Evolutionary conservation across 2,888 invertebrate species (phyloP).

Genomic region (Odontothrips loti): DNA sequence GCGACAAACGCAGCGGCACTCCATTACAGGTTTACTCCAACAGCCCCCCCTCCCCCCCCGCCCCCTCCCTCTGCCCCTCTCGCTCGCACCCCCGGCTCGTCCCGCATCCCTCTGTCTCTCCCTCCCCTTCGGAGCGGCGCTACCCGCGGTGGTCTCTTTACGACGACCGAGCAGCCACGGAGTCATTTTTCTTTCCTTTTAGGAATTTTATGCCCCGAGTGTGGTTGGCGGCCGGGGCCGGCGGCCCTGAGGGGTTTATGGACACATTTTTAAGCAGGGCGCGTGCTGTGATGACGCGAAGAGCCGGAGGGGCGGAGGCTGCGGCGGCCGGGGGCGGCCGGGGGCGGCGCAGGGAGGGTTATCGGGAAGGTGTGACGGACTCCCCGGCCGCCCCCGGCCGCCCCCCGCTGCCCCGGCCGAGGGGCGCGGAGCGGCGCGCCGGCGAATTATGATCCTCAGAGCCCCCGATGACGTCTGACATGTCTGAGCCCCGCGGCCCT

Average conservation of each 20-base stretch:
- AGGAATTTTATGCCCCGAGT: not conserved
- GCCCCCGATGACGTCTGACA: no score
- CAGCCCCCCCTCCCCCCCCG: no score
- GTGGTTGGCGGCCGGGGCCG: not conserved
- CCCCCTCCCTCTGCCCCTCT: no score
- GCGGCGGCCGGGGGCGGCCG: not conserved
- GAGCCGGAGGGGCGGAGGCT: no score
- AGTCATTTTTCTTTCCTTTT: constrained; percentile 25
- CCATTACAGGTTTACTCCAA: not conserved
- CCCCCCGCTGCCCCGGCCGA: not conserved
- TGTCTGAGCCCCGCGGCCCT: not conserved
- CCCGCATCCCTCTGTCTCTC: not conserved
- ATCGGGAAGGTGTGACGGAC: not conserved
- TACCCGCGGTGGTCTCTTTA: not conserved
- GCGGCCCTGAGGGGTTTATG: constrained; percentile 3
- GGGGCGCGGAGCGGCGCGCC: not conserved
- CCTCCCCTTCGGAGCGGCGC: not conserved
- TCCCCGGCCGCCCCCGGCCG: not conserved
- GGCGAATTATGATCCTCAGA: no score
- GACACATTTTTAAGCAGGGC: constrained; percentile 17
- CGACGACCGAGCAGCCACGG: not conserved
- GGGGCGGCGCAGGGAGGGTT: not conserved
- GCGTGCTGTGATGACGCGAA: not conserved
- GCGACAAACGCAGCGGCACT: not conserved
- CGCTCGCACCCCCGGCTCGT: not conserved